Evolutionary conservation across 1,140 invertebrate genomes (phyloP), one percentile per base, ranked within the genome.

Genomic region (Drosophila miranda): DNA sequence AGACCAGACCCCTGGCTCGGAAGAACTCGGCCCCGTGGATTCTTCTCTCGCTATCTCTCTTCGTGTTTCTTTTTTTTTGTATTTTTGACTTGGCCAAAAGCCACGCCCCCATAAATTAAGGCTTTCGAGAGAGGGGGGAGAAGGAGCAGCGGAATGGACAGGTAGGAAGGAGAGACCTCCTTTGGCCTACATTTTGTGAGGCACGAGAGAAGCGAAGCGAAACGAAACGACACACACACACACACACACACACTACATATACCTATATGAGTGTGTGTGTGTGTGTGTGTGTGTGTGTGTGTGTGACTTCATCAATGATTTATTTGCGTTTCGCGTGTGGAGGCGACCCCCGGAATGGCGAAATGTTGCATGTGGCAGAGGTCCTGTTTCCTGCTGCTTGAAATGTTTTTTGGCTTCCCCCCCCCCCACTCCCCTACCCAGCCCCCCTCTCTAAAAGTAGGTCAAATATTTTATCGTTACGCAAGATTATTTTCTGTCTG

Each of bases 261-360:
- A 13, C 42, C 9, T 19, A 14, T 49, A 23, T 23, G 23, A 9
- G 30, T 62, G 52, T 16, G 38, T 49, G 28, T 44, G 58, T 50
- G 41, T 55, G 19, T 53, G 14, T 44, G 58, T 50, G 41, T 55
- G 30, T 62, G 52, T 16, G 38, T 49, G 28, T 44, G 58, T 50
- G 41, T 55, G 19, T 53, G 14, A 60, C 73, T 63, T 76, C 81
- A 86, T 86, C 81, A 86, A 86, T 86, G 81, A 86, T 86, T 86
- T 86, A 86, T 86, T 86, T 72, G 81, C 57, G 64, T 86, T 75
- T 86, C 81, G 81, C 81, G 81, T 86, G 81, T 77, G 73, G 51
- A 63, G 67, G 23, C 4, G 30, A 30, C 30, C 34, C 34, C 34
- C 34, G 34, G 30, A 38, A 38, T 58, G 43, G 59, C 71, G 53